Base-by-base conservation (phyloP, 2,888 invertebrate species). In the Drosophila histrio region DNA sequence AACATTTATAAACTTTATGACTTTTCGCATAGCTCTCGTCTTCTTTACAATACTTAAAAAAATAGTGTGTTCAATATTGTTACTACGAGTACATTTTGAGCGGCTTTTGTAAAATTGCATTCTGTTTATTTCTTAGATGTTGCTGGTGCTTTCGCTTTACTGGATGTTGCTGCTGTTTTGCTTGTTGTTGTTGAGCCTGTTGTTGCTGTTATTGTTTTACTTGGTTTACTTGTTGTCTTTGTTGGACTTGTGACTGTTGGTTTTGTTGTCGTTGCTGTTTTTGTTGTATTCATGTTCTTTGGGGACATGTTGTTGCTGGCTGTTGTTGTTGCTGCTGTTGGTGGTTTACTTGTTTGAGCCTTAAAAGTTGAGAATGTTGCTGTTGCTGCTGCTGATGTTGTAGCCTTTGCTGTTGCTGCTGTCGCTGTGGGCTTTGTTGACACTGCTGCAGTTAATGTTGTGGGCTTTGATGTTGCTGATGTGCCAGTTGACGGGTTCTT, bases 21-120 rank as follows among this genome's bases (percentile, higher is more conserved):
- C 11, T 41, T 41, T 34, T 41, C 36, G 63, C 75, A 66, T 66
- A 78, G 69, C 75, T 83, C 63, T 83, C 63, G 44, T 54, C 7
- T 28, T 67, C 32, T 44, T 59, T 59, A 56, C 44, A 43, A 57
- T 52, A 49, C 68, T 79, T 82, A 78, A 61, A 81, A 85, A 87
- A 85, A 87, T 84, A 81, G 63, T 66, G 63, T 66, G 19, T 74
- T 81, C 59, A 47, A 60, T 74, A 67, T 64, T 54, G 58, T 61
- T 68, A 63, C 62, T 58, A 61, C 22, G 21, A 63, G 59, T 58
- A 61, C 22, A 17, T 39, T 50, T 61, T 36, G 15, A 46, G 52
- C 49, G 21, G 7, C 26, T 21, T 32, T 54, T 8, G 24, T 38
- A 11, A 52, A 2, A 21, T 38, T 81, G 72, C n/a, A n/a, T 17